Base-by-base conservation (phyloP, 2,113 vertebrate species). In the Ochotona curzoniae region DNA sequence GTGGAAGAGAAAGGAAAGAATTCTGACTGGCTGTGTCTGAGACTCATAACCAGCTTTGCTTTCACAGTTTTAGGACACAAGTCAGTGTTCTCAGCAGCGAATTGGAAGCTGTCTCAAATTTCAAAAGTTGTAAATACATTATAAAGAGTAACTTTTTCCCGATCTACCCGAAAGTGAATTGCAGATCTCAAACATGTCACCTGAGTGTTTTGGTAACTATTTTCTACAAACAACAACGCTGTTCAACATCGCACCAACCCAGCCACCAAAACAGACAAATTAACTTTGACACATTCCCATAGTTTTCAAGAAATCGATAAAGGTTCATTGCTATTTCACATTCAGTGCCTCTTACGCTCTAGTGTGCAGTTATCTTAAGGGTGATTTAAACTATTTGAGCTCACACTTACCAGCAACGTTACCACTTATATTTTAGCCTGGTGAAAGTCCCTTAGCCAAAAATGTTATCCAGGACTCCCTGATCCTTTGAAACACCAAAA, bases 211-310 rank as follows among this genome's bases (percentile, higher is more conserved):
- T 75, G 70, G 66, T 66, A n/a, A 21, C 5, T 26, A 73, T 57
- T 93, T 85, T 38, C 75, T 73, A 78, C 17, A 93, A 85, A 92
- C 4, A 28, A 47, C 17, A 57, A 51, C 44, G 91, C 64, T 69
- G 13, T 78, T 30, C 49, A 79, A 78, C 1, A 49, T 54, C 66
- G 83, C 28, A 8, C 18, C 32, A 74, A 76, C 11, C 30, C 26
- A 69, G 49, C 5, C 2, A 8, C 60, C 64, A 1, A 82, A 51
- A 63, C 23, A 66, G 89, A 80, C 10, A 88, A 51, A 75, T 76
- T 79, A 47, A 87, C 26, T 32, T 1, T 51, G 49, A 70, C 23
- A n/a, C 0, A 35, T 35, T 60, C 25, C 9, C 51, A 47, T 26
- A 38, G 75, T 54, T 85, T 75, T n/a, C 38, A 44, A 64, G 86